These are phyloP conservation scores for Hylia prasina DNA, from an alignment of 2,113 vertebrate species.

Conservation along the genomic window DNA sequence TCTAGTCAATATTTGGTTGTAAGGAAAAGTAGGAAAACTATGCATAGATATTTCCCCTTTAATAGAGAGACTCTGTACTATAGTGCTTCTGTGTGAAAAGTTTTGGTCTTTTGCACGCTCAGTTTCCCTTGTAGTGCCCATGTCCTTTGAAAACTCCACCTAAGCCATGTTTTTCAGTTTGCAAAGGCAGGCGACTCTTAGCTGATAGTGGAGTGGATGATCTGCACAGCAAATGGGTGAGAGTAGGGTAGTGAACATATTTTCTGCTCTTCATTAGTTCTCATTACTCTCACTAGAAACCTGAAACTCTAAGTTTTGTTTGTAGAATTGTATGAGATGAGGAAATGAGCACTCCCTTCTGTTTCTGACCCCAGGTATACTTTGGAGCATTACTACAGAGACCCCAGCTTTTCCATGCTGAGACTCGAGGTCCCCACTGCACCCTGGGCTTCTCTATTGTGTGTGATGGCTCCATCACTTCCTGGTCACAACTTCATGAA, in stretches of 20 bases:
- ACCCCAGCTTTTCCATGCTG: not conserved
- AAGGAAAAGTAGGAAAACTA: not conserved
- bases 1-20: not conserved
- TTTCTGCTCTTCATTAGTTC: not conserved
- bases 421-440: rapidly evolving
- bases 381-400: not conserved
- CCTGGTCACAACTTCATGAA: not conserved
- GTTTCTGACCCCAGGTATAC: not conserved
- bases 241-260: rapidly evolving
- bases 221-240: not conserved
- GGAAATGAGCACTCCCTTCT: not conserved
- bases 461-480: not conserved
- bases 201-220: not conserved
- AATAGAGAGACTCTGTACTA: not conserved
- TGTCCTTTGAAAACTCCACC: not conserved
- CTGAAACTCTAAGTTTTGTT: not conserved
- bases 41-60: not conserved
- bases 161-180: not conserved
- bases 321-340: not conserved
- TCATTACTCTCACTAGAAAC: not conserved
- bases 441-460: not conserved
- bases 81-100: not conserved
- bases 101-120: not conserved
- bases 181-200: not conserved
- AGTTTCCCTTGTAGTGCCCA: not conserved